phyloP scores from a whole-genome alignment of 2,113 vertebrate genomes.

The Cyanoliseus patagonus region DNA sequence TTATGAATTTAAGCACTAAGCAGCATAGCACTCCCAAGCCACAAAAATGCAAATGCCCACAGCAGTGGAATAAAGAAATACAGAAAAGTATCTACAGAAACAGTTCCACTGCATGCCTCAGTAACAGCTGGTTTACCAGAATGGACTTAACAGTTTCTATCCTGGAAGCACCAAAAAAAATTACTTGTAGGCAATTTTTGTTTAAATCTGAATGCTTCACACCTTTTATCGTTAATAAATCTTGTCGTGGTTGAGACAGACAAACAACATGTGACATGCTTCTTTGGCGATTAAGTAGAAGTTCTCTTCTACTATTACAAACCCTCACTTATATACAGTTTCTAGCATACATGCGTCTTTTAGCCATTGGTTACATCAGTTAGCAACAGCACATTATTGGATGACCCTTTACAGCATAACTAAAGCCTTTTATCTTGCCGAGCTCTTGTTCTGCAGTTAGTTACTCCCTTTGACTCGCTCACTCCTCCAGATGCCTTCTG shows the following conservation, averaged over 20 bases:
- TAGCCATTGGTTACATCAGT: too few relatives aligned
- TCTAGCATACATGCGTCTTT: too few relatives aligned
- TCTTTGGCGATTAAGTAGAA: too few relatives aligned
- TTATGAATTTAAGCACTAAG: not conserved
- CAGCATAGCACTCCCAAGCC: not conserved
- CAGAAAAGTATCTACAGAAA: not conserved
- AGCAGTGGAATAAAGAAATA: not conserved
- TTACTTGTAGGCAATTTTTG: not conserved
- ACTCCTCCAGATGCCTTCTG: too few relatives aligned
- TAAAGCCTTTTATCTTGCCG: too few relatives aligned
- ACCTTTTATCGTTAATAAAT: not conserved
- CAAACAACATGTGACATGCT: too few relatives aligned
- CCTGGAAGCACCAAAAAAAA: not conserved
- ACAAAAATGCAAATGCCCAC: slow-evolving; percentile 16
- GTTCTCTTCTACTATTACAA: too few relatives aligned
- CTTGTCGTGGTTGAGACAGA: not conserved
- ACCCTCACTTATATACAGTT: too few relatives aligned
- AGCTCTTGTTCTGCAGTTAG: too few relatives aligned
- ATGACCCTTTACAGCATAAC: too few relatives aligned
- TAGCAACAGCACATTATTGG: too few relatives aligned
- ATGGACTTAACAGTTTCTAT: not conserved
- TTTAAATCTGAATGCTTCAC: not conserved
- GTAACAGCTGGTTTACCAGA: not conserved
- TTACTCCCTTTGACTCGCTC: too few relatives aligned
- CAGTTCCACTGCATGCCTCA: not conserved